phyloP scores from a whole-genome alignment of 2,113 vertebrate genomes.

The Prunella himalayana region DNA sequence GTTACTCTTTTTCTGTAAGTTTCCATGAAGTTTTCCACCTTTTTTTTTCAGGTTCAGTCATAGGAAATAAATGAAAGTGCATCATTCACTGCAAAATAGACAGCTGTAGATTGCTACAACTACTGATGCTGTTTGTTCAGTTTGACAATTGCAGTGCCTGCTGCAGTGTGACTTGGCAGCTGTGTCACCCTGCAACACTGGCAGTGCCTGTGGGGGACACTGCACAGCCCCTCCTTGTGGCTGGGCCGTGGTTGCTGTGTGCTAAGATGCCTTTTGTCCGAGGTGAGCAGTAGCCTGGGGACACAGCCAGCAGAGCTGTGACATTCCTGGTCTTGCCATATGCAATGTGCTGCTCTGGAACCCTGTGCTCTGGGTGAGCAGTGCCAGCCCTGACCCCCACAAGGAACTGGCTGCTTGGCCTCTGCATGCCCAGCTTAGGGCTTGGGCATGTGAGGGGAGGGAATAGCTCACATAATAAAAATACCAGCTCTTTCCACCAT shows the following conservation, averaged over 20 bases:
- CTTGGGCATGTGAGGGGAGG: not conserved
- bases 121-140: not conserved
- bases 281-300: accelerated
- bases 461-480: not conserved
- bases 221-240: not conserved
- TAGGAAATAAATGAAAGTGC: not conserved
- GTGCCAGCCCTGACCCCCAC: not conserved
- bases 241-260: not conserved
- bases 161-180: not conserved
- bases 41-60: not conserved
- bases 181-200: accelerated
- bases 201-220: accelerated
- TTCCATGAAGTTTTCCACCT: not conserved
- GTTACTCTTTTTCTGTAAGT: not conserved
- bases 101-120: not conserved
- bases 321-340: accelerated
- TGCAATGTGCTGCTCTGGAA: not conserved
- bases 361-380: accelerated
- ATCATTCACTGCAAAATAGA: not conserved
- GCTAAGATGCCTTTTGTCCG: not conserved
- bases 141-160: not conserved
- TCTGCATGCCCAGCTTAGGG: accelerated
- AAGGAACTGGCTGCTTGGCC: not conserved
- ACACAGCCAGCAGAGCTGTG: not conserved
- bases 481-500: not conserved